Evolutionary conservation across 2,888 invertebrate species (phyloP).

Genomic region (Micoletzkya japonica): DNA sequence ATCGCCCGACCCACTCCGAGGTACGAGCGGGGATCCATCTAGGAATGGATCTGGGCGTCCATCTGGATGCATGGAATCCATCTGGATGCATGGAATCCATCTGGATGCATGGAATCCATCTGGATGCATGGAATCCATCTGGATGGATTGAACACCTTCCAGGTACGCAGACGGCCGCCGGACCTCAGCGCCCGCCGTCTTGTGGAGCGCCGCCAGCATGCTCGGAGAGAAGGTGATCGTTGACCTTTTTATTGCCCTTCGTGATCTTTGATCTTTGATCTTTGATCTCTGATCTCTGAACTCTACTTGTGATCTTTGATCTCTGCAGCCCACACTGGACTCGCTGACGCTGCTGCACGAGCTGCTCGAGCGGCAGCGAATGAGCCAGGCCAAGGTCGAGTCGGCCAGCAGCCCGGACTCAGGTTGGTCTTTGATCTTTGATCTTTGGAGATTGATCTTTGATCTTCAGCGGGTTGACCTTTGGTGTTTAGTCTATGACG

Average conservation of each 20-base stretch:
- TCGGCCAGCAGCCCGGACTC: conserved; percentile 24
- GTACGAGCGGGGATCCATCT: background rate
- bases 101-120: no score
- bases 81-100: no score
- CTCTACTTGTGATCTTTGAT: background rate
- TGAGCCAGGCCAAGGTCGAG: conserved; percentile 8
- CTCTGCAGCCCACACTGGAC: conserved; percentile 24
- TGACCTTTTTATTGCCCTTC: background rate
- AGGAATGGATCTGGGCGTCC: background rate
- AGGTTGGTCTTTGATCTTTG: no score
- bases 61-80: background rate
- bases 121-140: no score
- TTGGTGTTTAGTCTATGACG: no score
- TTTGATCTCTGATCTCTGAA: background rate
- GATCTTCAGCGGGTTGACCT: no score
- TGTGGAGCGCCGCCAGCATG: conserved; percentile 45
- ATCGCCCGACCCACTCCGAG: conserved; percentile 16
- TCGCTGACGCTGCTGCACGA: conserved; percentile 22
- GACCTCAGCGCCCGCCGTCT: conserved; percentile 52
- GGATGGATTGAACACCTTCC: background rate
- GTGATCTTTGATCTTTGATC: background rate
- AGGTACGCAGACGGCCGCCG: conserved; percentile 46
- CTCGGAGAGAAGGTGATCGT: conserved; percentile 27
- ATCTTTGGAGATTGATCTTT: background rate
- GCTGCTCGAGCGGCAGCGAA: conserved; percentile 21